phyloP scores from a whole-genome alignment of 2,113 vertebrate genomes.

The Xenopus laevis region DNA sequence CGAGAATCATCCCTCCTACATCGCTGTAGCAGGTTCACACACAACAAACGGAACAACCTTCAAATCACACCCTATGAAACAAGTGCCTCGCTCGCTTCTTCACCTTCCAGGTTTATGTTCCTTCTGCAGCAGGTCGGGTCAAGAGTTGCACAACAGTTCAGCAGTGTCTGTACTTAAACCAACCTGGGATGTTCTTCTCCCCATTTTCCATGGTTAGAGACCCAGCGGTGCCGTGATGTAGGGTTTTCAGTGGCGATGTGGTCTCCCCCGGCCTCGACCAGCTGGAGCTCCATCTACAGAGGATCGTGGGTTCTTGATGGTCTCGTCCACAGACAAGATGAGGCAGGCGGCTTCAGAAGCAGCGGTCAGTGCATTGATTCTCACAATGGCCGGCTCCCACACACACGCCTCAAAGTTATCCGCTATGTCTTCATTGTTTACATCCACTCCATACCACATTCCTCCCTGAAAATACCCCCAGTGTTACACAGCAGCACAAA shows the following conservation, averaged over 20 bases:
- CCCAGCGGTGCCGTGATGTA: neutral
- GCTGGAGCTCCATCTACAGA: slow-evolving; percentile 60
- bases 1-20: neutral
- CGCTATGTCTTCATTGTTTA: slow-evolving; percentile 91
- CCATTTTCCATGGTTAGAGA: neutral
- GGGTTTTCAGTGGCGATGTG: slow-evolving; percentile 67
- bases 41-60: neutral
- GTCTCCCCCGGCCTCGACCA: slow-evolving; percentile 73
- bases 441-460: slow-evolving; percentile 90
- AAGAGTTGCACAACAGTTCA: fast-evolving
- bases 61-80: neutral
- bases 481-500: too few relatives aligned
- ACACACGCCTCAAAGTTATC: slow-evolving; percentile 87
- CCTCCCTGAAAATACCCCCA: slow-evolving; percentile 67
- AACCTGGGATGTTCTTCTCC: neutral
- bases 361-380: slow-evolving; percentile 88
- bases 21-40: neutral
- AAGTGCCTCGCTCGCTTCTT: neutral
- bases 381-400: slow-evolving; percentile 90
- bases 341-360: slow-evolving; percentile 93
- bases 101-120: neutral
- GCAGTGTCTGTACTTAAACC: neutral
- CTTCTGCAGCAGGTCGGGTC: neutral
- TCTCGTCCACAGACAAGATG: slow-evolving; percentile 90
- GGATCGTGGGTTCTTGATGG: slow-evolving; percentile 92